Conservation (phyloP, 2,888 invertebrate genomes). For the Folsomia manolachei region DNA sequence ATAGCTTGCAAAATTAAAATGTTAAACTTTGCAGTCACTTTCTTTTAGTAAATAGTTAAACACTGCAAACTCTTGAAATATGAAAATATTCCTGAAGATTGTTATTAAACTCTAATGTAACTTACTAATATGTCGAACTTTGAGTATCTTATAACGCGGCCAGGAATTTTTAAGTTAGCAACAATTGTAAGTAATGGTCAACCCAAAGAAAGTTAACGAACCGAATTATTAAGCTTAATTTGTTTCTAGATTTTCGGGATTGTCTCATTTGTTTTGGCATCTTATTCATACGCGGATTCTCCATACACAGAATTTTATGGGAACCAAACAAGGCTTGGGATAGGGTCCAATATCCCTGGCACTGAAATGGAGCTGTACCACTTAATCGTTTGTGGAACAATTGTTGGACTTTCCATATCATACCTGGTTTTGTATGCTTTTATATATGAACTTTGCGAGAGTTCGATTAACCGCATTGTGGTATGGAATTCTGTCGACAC, state of each 20-base stretch:
- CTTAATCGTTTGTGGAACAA: neutral
- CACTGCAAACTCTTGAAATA: too few relatives aligned
- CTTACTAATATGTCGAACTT: constrained; percentile 20
- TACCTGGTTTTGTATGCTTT: constrained; percentile 24
- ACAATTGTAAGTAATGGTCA: constrained; percentile 30
- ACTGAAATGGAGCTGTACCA: constrained; percentile 16
- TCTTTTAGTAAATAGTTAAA: too few relatives aligned
- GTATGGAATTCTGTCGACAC: constrained; percentile 28
- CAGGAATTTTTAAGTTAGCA: constrained; percentile 35
- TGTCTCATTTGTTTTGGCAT: constrained; percentile 24
- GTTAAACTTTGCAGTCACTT: too few relatives aligned
- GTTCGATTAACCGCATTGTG: constrained; percentile 19
- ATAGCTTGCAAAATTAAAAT: too few relatives aligned
- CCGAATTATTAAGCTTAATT: constrained; percentile 1
- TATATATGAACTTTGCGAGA: constrained; percentile 21
- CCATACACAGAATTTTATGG: constrained; percentile 20
- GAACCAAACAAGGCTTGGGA: neutral
- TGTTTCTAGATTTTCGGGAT: constrained; percentile 30
- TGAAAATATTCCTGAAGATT: too few relatives aligned
- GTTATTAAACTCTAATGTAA: too few relatives aligned
- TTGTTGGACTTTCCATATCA: constrained; percentile 24
- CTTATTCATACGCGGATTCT: constrained; percentile 24
- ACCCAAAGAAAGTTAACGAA: too few relatives aligned
- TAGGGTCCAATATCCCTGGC: neutral
- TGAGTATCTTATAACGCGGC: constrained; percentile 36